phyloP scores from a whole-genome alignment of 2,113 vertebrate species.

The Pristiophorus japonicus region DNA sequence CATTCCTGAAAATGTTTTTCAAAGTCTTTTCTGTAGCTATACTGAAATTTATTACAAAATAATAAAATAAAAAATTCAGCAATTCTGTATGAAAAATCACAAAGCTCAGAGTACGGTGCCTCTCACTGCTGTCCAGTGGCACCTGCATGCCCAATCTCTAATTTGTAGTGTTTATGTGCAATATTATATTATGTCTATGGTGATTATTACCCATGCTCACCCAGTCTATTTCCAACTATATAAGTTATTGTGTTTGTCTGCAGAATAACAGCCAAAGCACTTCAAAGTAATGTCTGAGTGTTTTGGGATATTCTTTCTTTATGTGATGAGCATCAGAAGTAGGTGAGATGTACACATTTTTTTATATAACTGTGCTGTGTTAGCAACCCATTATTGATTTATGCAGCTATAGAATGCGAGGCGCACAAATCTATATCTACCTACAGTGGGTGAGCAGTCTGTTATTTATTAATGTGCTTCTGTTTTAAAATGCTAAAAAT shows the following conservation, averaged over 20 bases:
- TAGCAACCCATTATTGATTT: background rate
- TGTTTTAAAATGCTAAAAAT: background rate
- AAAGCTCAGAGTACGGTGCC: background rate
- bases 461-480: background rate
- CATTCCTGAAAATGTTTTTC: too few relatives aligned
- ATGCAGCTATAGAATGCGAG: background rate
- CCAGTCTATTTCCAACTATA: background rate
- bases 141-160: background rate
- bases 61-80: background rate
- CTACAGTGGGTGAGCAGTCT: background rate
- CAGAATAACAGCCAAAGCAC: background rate
- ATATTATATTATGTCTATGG: background rate
- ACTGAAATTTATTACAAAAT: background rate
- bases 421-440: background rate
- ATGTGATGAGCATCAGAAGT: background rate
- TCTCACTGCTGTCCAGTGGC: background rate
- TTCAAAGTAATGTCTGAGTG: background rate
- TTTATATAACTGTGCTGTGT: background rate
- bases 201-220: too few relatives aligned
- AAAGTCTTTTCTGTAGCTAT: background rate
- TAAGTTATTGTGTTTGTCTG: background rate
- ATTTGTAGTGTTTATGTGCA: background rate
- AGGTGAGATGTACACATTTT: background rate
- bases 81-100: background rate
- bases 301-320: background rate